Percentiles rank a stretch among this genome's conserved stretches.
These are phyloP conservation scores for Pissodes strobi DNA, from an alignment of 1,140 invertebrate species.

Conservation along the genomic window DNA sequence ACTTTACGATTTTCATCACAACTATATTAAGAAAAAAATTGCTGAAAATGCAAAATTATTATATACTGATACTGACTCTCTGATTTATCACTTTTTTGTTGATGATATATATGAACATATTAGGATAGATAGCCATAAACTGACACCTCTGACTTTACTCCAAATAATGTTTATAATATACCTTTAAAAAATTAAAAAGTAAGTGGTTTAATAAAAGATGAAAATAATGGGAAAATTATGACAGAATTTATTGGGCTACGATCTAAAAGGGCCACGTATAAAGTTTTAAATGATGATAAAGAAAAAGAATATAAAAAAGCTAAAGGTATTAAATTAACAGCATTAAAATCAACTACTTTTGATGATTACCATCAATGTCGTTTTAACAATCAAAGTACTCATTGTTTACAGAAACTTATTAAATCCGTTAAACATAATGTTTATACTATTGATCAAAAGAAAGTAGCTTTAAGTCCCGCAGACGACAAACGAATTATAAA, in stretches of 20 bases:
- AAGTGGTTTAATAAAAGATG: constrained; percentile 57
- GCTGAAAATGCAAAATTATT: constrained; percentile 39
- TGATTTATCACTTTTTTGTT: constrained; percentile 53
- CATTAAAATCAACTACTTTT: too few species aligned
- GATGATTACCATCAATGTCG: too few species aligned
- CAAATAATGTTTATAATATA: constrained; percentile 40
- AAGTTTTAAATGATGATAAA: constrained; percentile 27
- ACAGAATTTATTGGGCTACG: constrained; percentile 45
- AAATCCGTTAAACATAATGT: too few species aligned
- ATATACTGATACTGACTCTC: constrained; percentile 55
- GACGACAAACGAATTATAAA: too few species aligned
- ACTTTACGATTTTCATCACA: too few species aligned
- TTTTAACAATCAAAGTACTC: too few species aligned
- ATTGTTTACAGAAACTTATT: too few species aligned
- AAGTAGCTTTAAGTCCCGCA: too few species aligned
- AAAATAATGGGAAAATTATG: constrained; percentile 41
- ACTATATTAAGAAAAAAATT: too few species aligned
- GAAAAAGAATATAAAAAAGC: constrained; percentile 5
- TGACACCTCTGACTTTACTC: too few species aligned
- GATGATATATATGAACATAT: constrained; percentile 47
- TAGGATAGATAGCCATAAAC: constrained; percentile 15
- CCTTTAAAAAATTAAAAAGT: constrained; percentile 57
- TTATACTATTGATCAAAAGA: too few species aligned
- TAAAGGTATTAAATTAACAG: constrained; percentile 9
- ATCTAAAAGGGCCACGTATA: constrained; percentile 55